Evolutionary conservation across 2,797 vertebrate genomes (phyloP), one percentile per base, ranked within the genome.

Genomic region (Chrosomus eos): DNA sequence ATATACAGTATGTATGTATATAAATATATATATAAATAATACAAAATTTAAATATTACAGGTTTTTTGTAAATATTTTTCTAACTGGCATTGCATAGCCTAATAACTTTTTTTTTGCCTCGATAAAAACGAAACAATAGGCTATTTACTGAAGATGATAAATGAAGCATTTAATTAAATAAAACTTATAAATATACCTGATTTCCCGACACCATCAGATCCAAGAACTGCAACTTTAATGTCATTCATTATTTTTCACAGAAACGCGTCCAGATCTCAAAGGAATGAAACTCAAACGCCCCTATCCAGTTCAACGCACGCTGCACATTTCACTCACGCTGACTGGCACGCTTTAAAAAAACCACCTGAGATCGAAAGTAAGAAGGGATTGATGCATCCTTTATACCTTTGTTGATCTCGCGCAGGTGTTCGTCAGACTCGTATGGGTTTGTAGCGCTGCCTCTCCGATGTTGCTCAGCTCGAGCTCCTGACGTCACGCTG

Each of bases 191-290:
- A 64, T 31, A 18, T 64, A 64, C 96, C 96, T 86, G 97, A 97
- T 85, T 97, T 97, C 4, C 96, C 97, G 3, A 96, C 93, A 0
- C 96, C 95, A 80, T 94, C 93, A 0, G 94, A 91, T 70, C 97
- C 96, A 87, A 97, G 85, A 67, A 97, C 93, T 0, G 95, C 94
- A 18, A 97, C 86, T 91, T 96, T 97, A 40, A 96, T 90, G 3
- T 95, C 95, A 40, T 91, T 90, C 96, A 97, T 97, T 18, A 62
- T 89, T 26, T 18, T 43, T 31, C 2, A 9, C 45, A 66, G 7
- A 33, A 45, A 31, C 48, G 62, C 26, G 9, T 33, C 51, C 9
- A 60, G 45, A 64, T 13, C 19, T 23, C 53, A 14, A 36, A 48
- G 21, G 7, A 72, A 48, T 71, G 1, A 40, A 79, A 48, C 38